phyloP scores from a whole-genome alignment of 2,888 invertebrate species.

The Crepidodera aurea region DNA sequence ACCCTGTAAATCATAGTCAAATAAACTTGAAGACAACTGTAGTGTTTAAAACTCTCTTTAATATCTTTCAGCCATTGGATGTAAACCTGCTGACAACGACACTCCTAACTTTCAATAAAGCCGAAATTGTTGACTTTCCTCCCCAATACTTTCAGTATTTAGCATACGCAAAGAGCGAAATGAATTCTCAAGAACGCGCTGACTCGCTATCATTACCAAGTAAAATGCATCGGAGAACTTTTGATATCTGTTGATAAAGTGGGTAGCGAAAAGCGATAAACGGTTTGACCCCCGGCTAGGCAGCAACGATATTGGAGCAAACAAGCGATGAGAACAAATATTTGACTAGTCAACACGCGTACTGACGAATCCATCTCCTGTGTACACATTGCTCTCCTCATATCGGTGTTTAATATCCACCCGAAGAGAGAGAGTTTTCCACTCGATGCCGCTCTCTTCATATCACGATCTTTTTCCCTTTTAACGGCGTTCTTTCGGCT shows the following conservation, averaged over 20 bases:
- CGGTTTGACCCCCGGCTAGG: conserved; percentile 52
- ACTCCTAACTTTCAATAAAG: background rate
- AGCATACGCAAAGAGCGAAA: conserved; percentile 5
- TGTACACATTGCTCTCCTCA: conserved; percentile 60
- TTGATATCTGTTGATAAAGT: conserved; percentile 36
- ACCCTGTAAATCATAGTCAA: no score
- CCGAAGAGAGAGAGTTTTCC: conserved; percentile 34
- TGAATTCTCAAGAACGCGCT: conserved; percentile 3
- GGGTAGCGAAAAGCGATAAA: conserved; percentile 39
- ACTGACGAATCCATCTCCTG: conserved; percentile 56
- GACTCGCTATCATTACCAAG: conserved; percentile 2
- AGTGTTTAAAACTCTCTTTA: no score
- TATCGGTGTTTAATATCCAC: conserved; percentile 51
- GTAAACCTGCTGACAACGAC: no score
- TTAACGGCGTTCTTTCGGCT: conserved; percentile 1
- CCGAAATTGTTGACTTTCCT: background rate
- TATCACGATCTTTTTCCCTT: conserved; percentile 19
- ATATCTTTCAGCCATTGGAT: no score
- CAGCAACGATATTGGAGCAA: conserved; percentile 52
- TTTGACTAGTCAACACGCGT: conserved; percentile 61
- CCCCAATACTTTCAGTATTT: background rate
- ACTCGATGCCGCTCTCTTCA: conserved; percentile 24
- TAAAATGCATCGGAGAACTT: conserved; percentile 4
- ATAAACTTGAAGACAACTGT: no score
- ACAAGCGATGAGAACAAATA: conserved; percentile 55